These are phyloP conservation scores for Nyctibius grandis DNA, from an alignment of 2,797 vertebrate genomes.

Conservation along the genomic window DNA sequence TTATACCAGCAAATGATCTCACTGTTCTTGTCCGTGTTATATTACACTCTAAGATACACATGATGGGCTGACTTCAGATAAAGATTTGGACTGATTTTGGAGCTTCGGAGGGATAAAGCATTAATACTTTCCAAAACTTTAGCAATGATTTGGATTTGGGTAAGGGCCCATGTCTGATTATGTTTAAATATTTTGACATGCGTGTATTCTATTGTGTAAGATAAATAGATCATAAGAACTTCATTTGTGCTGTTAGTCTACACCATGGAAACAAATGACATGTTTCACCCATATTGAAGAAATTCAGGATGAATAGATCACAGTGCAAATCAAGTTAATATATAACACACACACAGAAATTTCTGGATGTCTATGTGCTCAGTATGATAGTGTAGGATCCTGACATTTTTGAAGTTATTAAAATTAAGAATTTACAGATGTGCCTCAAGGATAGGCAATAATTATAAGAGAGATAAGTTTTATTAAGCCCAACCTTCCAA, in stretches of 20 bases:
- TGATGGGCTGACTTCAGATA: not conserved
- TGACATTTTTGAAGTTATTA: not conserved
- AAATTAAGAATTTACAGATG: constrained; percentile 21
- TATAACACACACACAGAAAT: not conserved
- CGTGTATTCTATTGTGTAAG: not conserved
- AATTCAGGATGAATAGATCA: not conserved
- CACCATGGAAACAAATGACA: not conserved
- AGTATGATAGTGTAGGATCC: not conserved
- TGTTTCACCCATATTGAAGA: constrained; percentile 9
- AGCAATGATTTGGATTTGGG: constrained; percentile 21
- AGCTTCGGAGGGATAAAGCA: constrained; percentile 1
- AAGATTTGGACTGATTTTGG: constrained; percentile 21
- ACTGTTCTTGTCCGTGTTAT: not conserved
- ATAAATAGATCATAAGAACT: not conserved
- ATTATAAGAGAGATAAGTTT: not conserved
- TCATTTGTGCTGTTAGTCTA: not conserved
- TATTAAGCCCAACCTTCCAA: not conserved
- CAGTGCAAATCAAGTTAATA: not conserved
- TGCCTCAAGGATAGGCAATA: not conserved
- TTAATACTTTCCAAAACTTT: constrained; percentile 36
- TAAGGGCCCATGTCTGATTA: constrained; percentile 3
- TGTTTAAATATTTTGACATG: constrained; percentile 47
- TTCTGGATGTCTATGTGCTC: not conserved
- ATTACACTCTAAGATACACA: not conserved
- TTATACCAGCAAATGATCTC: not conserved